Evolutionary conservation across 2,888 invertebrate genomes (phyloP).

Genomic region (Vesta saturnalis): DNA sequence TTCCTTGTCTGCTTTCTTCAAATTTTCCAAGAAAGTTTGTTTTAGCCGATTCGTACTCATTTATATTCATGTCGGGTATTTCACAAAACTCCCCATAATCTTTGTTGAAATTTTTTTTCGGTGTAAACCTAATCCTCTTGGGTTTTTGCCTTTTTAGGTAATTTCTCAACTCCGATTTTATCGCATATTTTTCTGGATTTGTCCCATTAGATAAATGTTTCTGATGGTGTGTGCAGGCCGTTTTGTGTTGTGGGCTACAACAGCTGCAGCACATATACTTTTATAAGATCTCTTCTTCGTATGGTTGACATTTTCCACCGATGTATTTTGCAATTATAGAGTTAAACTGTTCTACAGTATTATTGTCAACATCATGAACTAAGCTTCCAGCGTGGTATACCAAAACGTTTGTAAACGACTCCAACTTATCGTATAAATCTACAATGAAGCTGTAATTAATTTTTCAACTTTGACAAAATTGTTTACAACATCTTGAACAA

Average conservation of each 20-base stretch:
- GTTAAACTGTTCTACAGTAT: slow-evolving; percentile 18
- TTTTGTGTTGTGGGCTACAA: slow-evolving; percentile 9
- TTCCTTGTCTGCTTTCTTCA: slow-evolving; percentile 17
- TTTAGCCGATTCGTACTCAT: slow-evolving; percentile 3
- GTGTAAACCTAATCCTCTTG: background rate
- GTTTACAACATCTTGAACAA: too few species aligned
- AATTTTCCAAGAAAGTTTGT: slow-evolving; percentile 6
- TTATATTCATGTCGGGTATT: slow-evolving; percentile 13
- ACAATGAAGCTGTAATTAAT: too few species aligned
- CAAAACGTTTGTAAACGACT: background rate
- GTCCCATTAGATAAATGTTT: slow-evolving; percentile 10
- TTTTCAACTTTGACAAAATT: too few species aligned
- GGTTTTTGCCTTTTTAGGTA: background rate
- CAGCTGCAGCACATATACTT: slow-evolving; percentile 17
- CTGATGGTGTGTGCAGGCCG: slow-evolving; percentile 3
- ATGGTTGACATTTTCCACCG: slow-evolving; percentile 17
- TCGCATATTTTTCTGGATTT: background rate
- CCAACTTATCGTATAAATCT: background rate
- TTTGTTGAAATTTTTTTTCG: slow-evolving; percentile 2
- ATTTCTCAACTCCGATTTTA: background rate
- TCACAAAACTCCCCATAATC: slow-evolving; percentile 14
- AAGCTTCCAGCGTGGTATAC: slow-evolving; percentile 15
- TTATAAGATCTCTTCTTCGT: slow-evolving; percentile 7
- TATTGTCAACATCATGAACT: slow-evolving; percentile 24
- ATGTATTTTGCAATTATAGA: slow-evolving; percentile 26